Evolutionary conservation across 2,113 vertebrate genomes (phyloP).

Genomic region (Odontophorus gujanensis): DNA sequence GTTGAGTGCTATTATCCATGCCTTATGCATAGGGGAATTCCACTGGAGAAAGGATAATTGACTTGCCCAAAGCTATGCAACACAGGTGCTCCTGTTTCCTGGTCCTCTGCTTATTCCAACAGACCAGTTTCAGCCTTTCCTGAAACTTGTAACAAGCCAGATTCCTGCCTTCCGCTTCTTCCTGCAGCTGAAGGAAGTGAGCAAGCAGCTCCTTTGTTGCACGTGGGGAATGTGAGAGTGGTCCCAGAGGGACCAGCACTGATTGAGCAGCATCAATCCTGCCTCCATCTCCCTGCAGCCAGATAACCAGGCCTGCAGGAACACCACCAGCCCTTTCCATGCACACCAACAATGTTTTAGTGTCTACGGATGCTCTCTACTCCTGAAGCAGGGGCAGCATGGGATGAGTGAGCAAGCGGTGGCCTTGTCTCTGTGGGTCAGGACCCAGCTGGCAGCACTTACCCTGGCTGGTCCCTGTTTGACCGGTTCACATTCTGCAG

Average conservation of each 20-base stretch:
- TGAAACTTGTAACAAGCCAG: background rate
- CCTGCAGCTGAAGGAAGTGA: background rate
- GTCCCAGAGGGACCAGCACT: background rate
- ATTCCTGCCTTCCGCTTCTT: background rate
- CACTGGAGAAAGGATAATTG: constrained; percentile 35
- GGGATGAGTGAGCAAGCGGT: background rate
- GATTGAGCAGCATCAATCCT: fast-evolving
- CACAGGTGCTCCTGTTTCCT: constrained; percentile 33
- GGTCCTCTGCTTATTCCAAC: background rate
- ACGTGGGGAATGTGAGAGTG: background rate
- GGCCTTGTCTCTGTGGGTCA: background rate
- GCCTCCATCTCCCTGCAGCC: background rate
- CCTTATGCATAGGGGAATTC: constrained; percentile 31
- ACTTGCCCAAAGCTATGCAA: constrained; percentile 44
- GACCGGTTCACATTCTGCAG: background rate
- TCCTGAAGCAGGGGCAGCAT: background rate
- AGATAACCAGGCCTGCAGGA: background rate
- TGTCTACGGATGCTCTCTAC: background rate
- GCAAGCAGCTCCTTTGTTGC: background rate
- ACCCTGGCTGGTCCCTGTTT: background rate
- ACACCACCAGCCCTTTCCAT: background rate
- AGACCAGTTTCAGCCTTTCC: background rate
- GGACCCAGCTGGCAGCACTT: background rate
- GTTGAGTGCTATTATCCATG: background rate
- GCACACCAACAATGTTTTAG: background rate